These are phyloP conservation scores for Excalfactoria chinensis DNA, from an alignment of 2,113 vertebrate species.

Conservation along the genomic window DNA sequence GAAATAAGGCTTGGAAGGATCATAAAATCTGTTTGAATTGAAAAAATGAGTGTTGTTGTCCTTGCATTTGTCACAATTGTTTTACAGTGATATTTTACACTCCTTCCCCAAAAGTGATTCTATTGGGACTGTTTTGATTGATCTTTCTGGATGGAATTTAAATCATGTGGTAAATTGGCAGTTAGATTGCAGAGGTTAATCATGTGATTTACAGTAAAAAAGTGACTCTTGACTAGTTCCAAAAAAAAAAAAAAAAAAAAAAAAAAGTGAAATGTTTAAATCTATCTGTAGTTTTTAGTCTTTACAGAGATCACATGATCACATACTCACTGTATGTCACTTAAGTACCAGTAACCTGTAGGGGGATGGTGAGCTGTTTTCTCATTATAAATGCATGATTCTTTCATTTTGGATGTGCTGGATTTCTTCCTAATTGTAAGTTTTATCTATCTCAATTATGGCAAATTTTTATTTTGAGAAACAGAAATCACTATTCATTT, in stretches of 20 bases:
- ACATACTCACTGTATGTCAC: neutral
- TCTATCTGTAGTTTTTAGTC: neutral
- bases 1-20: neutral
- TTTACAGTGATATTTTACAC: neutral
- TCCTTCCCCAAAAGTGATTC: fast-evolving
- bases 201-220: neutral
- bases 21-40: neutral
- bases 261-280: neutral
- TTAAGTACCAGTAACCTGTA: neutral
- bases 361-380: neutral
- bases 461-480: neutral
- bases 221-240: neutral
- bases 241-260: neutral
- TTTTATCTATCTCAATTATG: neutral
- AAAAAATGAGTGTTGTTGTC: neutral
- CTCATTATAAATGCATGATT: neutral
- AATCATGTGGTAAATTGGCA: neutral
- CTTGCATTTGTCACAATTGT: neutral
- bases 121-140: neutral
- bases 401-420: neutral
- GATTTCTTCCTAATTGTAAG: neutral
- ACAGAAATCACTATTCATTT: fast-evolving
- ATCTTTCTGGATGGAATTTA: neutral
- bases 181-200: neutral
- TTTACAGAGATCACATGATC: neutral